Conservation (phyloP, 35 echinoderm and acorn worm species). For the Heliocidaris erythrogramma region DNA sequence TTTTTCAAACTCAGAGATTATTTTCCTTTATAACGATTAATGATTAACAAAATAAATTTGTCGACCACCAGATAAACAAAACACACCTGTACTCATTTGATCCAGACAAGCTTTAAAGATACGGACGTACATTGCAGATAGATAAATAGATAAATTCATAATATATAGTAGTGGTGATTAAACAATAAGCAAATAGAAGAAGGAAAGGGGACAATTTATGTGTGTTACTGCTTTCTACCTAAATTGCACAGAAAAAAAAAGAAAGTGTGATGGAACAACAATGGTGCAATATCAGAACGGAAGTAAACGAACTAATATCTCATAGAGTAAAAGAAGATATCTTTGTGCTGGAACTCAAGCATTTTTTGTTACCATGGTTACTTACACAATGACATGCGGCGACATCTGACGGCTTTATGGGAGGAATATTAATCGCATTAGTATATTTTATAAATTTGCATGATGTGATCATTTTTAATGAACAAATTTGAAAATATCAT, state of each 20-base stretch:
- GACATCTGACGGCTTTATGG: constrained; percentile 76
- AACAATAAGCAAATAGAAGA: too few relatives aligned
- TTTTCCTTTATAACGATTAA: too few relatives aligned
- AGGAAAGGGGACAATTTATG: too few relatives aligned
- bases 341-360: background rate
- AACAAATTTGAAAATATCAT: too few relatives aligned
- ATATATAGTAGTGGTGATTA: background rate
- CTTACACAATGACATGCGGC: constrained; percentile 86
- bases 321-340: background rate
- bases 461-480: too few relatives aligned
- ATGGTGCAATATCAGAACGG: background rate
- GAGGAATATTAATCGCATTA: background rate
- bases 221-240: background rate
- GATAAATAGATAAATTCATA: background rate
- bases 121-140: background rate
- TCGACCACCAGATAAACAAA: too few relatives aligned
- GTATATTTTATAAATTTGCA: background rate
- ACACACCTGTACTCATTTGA: too few relatives aligned
- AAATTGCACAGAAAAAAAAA: background rate
- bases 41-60: too few relatives aligned
- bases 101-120: too few relatives aligned
- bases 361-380: background rate
- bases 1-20: too few relatives aligned
- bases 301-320: background rate
- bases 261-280: background rate